Base-by-base conservation (phyloP, 2,888 invertebrate genomes). In the Zaprionus lineosus region DNA sequence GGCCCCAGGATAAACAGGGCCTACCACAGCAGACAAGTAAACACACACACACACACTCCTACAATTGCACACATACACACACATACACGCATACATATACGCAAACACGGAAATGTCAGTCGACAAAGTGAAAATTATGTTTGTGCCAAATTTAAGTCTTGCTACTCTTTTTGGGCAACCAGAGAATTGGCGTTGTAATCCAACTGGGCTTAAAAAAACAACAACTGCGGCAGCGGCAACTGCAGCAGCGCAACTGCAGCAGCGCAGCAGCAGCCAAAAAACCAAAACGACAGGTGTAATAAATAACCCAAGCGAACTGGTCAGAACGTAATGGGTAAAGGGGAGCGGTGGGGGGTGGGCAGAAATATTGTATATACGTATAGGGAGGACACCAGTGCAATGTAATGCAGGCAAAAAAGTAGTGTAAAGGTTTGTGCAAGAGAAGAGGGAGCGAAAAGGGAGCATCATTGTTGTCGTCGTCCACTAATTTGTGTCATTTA, bases 91-190 rank as follows among this genome's bases (percentile, higher is more conserved):
- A 48, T 53, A 53, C 26, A 36, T 21, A 34, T 31, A 31, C 14
- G 43, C 12, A 5, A 2, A 33, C 36, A 66, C 68, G 74, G 74
- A 82, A 78, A 82, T 71, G 75, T 82, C 77, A 81, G 84, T 78
- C 84, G 78, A 72, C 69, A 82, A 81, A 82, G 82, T 79, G 78
- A 74, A 77, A 84, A 84, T 79, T 77, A 84, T 79, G 79, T 82
- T 84, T 84, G 79, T 84, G 78, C 78, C 84, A 71, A 78, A 84
- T 79, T 83, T 73, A 58, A 79, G 81, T 68, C 70, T 37, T 21
- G 70, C 52, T 72, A 28, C 60, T 51, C 47, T 55, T 52, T 58
- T 62, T 73, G 52, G 73, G 64, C 46, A 50, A 55, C 47, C 41
- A 33, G 44, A 37, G 68, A 41, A 72, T 67, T 62, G 70, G 47